These are phyloP conservation scores for Montipora efflorescens DNA, from an alignment of 64 coral and sea anemone species.

Conservation along the genomic window DNA sequence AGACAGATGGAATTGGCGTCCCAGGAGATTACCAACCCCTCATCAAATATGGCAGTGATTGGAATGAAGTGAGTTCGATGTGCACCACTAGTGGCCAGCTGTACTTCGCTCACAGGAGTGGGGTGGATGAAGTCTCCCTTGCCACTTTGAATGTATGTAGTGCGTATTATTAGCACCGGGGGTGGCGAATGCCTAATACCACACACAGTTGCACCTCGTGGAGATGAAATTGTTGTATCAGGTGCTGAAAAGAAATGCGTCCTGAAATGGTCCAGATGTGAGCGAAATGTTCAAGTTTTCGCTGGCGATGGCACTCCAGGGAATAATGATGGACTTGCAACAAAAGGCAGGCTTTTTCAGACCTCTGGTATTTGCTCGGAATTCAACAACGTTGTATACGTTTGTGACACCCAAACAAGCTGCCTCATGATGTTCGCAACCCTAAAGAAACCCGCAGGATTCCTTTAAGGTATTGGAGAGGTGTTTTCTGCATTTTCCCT, in stretches of 20 bases:
- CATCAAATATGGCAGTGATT: slow-evolving; percentile 43
- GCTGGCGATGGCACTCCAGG: background rate
- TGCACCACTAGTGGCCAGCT: slow-evolving; percentile 11
- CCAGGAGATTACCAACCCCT: slow-evolving; percentile 17
- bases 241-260: slow-evolving; percentile 42
- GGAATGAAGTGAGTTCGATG: slow-evolving; percentile 31
- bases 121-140: slow-evolving; percentile 20
- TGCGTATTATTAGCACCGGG: background rate
- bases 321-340: slow-evolving; percentile 13
- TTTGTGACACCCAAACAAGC: slow-evolving; percentile 37
- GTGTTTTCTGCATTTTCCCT: slow-evolving; percentile 2
- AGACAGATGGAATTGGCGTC: slow-evolving; percentile 30
- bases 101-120: slow-evolving; percentile 6
- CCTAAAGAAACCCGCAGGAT: slow-evolving; percentile 47
- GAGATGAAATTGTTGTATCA: slow-evolving; percentile 14
- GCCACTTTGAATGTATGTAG: background rate
- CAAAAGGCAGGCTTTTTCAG: background rate
- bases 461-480: slow-evolving; percentile 7
- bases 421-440: slow-evolving; percentile 47
- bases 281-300: slow-evolving; percentile 47
- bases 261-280: slow-evolving; percentile 40
- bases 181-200: slow-evolving; percentile 2
- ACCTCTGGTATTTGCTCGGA: slow-evolving; percentile 7
- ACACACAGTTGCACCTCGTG: slow-evolving; percentile 9
- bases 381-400: slow-evolving; percentile 51